Conservation (phyloP, 2,797 vertebrate genomes). For the Ctenopoma multispine region DNA sequence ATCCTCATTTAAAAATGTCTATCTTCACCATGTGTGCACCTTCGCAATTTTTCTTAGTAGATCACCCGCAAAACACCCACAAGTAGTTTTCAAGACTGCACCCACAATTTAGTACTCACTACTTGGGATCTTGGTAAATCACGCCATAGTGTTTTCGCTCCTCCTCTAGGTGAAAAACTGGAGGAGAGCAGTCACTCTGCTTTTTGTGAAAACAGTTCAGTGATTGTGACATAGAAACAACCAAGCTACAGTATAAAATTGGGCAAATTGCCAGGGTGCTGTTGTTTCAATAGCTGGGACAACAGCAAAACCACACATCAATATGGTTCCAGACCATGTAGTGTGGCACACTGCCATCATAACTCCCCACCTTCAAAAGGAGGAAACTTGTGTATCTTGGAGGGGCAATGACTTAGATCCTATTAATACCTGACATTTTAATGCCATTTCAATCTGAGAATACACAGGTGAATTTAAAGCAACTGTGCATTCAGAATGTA, state of each 20-base stretch:
- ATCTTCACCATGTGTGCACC: too few species aligned
- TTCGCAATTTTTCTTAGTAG: too few species aligned
- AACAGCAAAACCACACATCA: slow-evolving; percentile 43
- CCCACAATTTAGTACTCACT: too few species aligned
- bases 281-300: slow-evolving; percentile 57
- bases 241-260: slow-evolving; percentile 26
- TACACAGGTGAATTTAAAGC: slow-evolving; percentile 15
- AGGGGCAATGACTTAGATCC: slow-evolving; percentile 17
- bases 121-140: too few species aligned
- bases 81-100: too few species aligned
- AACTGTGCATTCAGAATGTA: slow-evolving; percentile 5
- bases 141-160: too few species aligned
- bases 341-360: slow-evolving; percentile 9
- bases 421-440: slow-evolving; percentile 31
- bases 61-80: too few species aligned
- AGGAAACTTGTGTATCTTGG: slow-evolving; percentile 11
- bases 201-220: slow-evolving; percentile 51
- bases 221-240: slow-evolving; percentile 45
- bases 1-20: too few species aligned
- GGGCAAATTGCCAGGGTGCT: slow-evolving; percentile 49
- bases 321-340: slow-evolving; percentile 29
- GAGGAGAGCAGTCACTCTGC: slow-evolving; percentile 17
- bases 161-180: not conserved
- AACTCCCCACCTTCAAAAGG: slow-evolving; percentile 20
- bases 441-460: slow-evolving; percentile 20